phyloP scores from a whole-genome alignment of 1,140 invertebrate species.

The Brachionus plicatilis region DNA sequence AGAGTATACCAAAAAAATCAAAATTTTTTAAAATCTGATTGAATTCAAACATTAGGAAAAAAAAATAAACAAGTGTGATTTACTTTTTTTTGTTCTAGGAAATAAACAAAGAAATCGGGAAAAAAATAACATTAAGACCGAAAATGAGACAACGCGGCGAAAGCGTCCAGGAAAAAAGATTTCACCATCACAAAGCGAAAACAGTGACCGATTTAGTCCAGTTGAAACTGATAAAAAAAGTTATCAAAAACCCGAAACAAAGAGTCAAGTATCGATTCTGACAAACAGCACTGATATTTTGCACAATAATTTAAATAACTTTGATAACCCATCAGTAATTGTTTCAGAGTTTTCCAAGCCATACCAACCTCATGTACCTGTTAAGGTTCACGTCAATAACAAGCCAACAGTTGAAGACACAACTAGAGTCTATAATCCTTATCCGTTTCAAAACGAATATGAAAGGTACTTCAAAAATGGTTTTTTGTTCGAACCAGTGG shows the following conservation, averaged over 20 bases:
- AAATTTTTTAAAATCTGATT: neutral
- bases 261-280: slow-evolving; percentile 2
- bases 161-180: neutral
- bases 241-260: neutral
- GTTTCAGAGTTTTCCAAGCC: neutral
- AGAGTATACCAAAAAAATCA: too few species aligned
- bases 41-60: neutral
- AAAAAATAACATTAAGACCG: neutral
- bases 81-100: neutral
- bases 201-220: neutral
- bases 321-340: neutral
- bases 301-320: neutral
- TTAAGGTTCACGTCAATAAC: slow-evolving; percentile 15
- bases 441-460: slow-evolving; percentile 22
- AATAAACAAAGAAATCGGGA: slow-evolving; percentile 10
- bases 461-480: slow-evolving; percentile 26
- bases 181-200: neutral
- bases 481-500: slow-evolving; percentile 20
- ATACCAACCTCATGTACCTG: neutral
- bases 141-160: neutral
- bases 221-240: neutral
- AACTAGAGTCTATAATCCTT: slow-evolving; percentile 26
- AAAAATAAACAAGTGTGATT: too few species aligned
- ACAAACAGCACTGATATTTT: neutral
- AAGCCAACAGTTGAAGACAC: slow-evolving; percentile 26